Percentiles rank a stretch among this genome's conserved stretches.
These are phyloP conservation scores for Apotomis betuletana DNA, from an alignment of 2,888 invertebrate species.

Conservation along the genomic window DNA sequence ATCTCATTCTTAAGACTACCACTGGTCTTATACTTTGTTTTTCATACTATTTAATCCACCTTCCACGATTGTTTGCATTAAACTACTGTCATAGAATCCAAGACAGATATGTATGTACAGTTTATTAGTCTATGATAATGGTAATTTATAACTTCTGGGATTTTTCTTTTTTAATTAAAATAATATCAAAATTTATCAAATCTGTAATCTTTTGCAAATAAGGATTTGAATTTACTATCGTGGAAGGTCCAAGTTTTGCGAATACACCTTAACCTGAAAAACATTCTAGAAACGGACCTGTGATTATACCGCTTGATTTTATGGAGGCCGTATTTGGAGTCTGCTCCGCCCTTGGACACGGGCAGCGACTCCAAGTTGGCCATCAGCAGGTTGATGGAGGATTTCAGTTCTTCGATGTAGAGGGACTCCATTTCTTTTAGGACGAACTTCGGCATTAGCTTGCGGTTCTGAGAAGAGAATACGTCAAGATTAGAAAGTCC, in stretches of 20 bases:
- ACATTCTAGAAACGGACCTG: conserved; percentile 86
- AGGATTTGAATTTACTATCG: background rate
- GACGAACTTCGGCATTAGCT: conserved; percentile 99
- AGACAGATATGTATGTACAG: too few relatives aligned
- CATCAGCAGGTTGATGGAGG: conserved; percentile 99
- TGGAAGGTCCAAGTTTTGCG: conserved; percentile 4
- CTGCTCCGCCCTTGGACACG: conserved; percentile 98
- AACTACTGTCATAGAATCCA: background rate
- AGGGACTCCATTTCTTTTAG: conserved; percentile 99
- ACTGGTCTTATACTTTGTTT: background rate
- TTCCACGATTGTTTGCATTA: conserved; percentile 20
- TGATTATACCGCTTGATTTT: conserved; percentile 99
- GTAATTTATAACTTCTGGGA: too few relatives aligned
- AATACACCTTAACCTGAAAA: conserved; percentile 28
- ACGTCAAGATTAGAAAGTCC: background rate
- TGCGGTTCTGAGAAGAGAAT: conserved; percentile 88
- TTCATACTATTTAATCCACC: conserved; percentile 9
- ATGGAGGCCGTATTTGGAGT: conserved; percentile 98
- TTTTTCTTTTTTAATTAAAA: too few relatives aligned
- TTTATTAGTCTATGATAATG: too few relatives aligned
- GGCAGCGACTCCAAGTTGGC: conserved; percentile 99
- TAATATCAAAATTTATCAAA: too few relatives aligned
- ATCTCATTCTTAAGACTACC: conserved; percentile 7
- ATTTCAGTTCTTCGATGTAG: conserved; percentile 98
- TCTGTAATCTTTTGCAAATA: too few relatives aligned